Percentiles rank a stretch among this genome's conserved stretches.
Conservation (phyloP, 2,797 vertebrate genomes). For the Acrossocheilus fasciatus region DNA sequence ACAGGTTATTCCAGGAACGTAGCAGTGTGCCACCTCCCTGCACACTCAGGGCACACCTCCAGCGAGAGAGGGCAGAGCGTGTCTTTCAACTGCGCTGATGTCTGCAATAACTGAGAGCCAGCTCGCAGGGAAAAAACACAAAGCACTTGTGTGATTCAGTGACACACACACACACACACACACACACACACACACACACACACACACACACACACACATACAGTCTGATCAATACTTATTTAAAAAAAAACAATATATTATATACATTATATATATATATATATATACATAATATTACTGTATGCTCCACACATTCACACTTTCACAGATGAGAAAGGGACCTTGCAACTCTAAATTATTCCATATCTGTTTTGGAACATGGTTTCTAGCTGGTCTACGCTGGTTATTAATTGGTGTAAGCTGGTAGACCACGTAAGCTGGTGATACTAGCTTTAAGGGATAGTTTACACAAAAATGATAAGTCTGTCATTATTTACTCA, state of each 20-base stretch:
- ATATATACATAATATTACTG: constrained; percentile 10
- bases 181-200: neutral
- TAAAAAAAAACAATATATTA: neutral
- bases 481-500: no score
- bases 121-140: constrained; percentile 59
- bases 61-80: constrained; percentile 64
- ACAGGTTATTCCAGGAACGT: constrained; percentile 61
- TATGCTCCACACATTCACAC: neutral
- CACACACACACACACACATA: neutral
- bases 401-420: neutral
- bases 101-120: constrained; percentile 69
- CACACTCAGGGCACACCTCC: constrained; percentile 51
- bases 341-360: constrained; percentile 1
- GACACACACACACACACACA: neutral
- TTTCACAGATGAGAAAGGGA: neutral
- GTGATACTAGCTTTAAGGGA: neutral
- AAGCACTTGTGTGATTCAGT: constrained; percentile 58
- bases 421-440: neutral
- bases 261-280: no score
- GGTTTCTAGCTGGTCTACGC: neutral
- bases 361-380: neutral
- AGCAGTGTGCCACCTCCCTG: constrained; percentile 49
- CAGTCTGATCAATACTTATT: constrained; percentile 16
- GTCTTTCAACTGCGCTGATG: constrained; percentile 72
- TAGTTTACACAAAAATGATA: neutral